These are phyloP conservation scores for Chromoteleia sp. DNA, from an alignment of 2,888 invertebrate genomes.

Conservation along the genomic window DNA sequence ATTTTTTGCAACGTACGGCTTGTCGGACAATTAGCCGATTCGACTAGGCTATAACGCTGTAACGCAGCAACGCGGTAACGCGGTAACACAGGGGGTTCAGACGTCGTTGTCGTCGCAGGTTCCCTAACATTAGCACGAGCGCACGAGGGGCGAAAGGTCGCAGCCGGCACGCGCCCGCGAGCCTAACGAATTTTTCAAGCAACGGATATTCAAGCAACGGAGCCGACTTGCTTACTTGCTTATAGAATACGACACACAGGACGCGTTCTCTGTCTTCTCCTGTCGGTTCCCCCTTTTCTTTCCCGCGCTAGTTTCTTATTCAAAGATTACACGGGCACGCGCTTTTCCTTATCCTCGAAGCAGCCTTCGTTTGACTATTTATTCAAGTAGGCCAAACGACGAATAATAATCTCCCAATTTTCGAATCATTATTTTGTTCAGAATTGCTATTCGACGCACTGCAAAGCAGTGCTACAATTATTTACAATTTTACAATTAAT, in stretches of 20 bases:
- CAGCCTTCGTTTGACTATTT: conserved; percentile 30
- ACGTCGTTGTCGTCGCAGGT: conserved; percentile 67
- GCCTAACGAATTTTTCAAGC: conserved; percentile 75
- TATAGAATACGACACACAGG: conserved; percentile 63
- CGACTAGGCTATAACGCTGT: conserved; percentile 42
- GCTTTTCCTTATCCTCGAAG: conserved; percentile 58
- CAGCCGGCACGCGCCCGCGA: conserved; percentile 75
- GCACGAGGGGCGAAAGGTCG: conserved; percentile 72
- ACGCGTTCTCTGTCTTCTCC: conserved; percentile 64
- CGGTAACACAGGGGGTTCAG: conserved; percentile 64
- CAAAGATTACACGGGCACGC: conserved; percentile 62
- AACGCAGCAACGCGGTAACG: too few relatives aligned
- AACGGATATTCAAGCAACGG: conserved; percentile 72
- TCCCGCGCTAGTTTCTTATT: conserved; percentile 57
- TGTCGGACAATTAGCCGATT: conserved; percentile 62
- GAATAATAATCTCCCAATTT: too few relatives aligned
- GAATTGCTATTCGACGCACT: not conserved
- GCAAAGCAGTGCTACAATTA: too few relatives aligned
- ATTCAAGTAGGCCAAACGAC: conserved; percentile 13
- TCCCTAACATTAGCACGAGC: conserved; percentile 70
- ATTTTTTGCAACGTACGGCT: conserved; percentile 55
- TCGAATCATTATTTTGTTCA: not conserved
- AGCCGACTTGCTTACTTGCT: conserved; percentile 53
- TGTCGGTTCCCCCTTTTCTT: conserved; percentile 51
- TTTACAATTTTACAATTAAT: too few relatives aligned